A percentile compares a stretch with the other conserved stretches of the same genome.
Evolutionary conservation across 2,113 vertebrate genomes (phyloP).

Genomic region (Psittacus erithacus): DNA sequence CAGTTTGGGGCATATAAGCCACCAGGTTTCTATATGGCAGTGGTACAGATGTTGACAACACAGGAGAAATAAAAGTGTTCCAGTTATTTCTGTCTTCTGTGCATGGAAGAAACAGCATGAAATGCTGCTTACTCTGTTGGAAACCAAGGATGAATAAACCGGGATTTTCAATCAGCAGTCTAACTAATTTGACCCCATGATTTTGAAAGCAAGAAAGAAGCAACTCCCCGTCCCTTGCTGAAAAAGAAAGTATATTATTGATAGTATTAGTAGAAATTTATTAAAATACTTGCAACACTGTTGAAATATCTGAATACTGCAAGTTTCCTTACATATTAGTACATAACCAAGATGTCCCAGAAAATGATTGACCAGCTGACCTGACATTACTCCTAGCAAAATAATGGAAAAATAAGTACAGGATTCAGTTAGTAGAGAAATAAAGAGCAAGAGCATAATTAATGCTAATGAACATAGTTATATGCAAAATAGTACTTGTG

Average conservation of each 20-base stretch:
- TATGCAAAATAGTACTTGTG: background rate
- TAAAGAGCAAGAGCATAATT: background rate
- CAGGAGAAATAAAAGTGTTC: background rate
- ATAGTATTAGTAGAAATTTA: background rate
- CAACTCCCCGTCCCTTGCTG: background rate
- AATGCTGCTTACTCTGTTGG: background rate
- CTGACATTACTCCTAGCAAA: background rate
- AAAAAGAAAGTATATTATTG: background rate
- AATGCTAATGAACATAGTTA: background rate
- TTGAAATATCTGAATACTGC: background rate
- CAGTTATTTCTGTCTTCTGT: background rate
- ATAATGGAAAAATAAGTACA: background rate
- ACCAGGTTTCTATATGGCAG: fast-evolving
- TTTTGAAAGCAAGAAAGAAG: background rate
- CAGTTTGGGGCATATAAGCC: background rate
- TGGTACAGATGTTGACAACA: background rate
- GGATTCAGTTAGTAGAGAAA: background rate
- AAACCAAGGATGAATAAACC: background rate
- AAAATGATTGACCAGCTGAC: background rate
- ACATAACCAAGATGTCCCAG: background rate
- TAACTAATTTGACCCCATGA: background rate
- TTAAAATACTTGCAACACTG: background rate
- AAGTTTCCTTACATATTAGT: background rate
- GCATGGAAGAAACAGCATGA: background rate
- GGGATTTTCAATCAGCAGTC: background rate